Percentiles rank a stretch among this genome's conserved stretches.
These are phyloP conservation scores for Lophotis ruficrista DNA, from an alignment of 2,113 vertebrate species.

Conservation along the genomic window DNA sequence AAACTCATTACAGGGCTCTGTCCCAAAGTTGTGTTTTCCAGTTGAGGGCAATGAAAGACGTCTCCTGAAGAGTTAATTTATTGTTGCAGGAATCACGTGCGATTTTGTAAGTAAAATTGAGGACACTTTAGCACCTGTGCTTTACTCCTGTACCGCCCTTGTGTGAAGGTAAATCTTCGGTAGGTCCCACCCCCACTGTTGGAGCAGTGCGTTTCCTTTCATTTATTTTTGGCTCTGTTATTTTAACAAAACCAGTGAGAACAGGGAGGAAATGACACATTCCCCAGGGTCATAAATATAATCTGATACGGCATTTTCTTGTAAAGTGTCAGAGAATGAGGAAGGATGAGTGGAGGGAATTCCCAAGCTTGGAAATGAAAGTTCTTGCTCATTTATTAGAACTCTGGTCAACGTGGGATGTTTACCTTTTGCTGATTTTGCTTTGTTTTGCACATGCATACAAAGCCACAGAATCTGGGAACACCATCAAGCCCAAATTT, in stretches of 20 bases:
- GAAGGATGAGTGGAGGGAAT: slow-evolving; percentile 16
- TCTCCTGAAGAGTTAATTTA: background rate
- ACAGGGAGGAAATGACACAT: slow-evolving; percentile 17
- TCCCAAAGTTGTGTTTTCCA: background rate
- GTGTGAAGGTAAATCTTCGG: background rate
- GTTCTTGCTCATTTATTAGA: background rate
- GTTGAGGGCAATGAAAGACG: background rate
- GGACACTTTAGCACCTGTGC: background rate
- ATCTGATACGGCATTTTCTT: background rate
- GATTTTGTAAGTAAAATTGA: background rate
- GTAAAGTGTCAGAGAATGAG: background rate
- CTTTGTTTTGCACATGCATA: background rate
- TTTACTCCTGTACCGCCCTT: background rate
- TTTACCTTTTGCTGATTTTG: background rate
- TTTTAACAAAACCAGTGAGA: background rate
- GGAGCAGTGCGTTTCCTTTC: background rate
- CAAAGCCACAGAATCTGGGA: background rate
- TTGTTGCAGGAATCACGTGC: background rate
- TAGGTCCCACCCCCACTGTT: background rate
- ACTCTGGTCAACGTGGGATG: background rate
- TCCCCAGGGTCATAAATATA: background rate
- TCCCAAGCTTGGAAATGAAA: background rate
- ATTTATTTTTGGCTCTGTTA: background rate
- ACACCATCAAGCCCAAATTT: background rate
- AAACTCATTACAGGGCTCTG: background rate